phyloP scores from a whole-genome alignment of 1,140 invertebrate genomes.

The Anastrepha obliqua region DNA sequence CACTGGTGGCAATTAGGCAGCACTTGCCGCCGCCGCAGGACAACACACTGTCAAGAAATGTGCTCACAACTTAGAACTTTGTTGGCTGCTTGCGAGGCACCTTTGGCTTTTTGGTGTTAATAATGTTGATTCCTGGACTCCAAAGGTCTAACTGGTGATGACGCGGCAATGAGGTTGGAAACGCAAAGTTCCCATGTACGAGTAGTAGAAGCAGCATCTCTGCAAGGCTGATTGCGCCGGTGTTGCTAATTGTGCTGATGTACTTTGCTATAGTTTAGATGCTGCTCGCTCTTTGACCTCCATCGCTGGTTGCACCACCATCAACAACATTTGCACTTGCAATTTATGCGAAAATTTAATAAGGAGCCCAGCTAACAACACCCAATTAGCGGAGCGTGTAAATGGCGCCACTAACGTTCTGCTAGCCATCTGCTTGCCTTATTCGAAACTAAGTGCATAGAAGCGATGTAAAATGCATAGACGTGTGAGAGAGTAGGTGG shows the following conservation, averaged over 20 bases:
- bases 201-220: not conserved
- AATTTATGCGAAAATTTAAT: constrained; percentile 53
- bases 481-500: not conserved
- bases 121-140: constrained; percentile 12
- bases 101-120: constrained; percentile 42
- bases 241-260: constrained; percentile 37
- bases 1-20: constrained; percentile 47
- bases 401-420: not conserved
- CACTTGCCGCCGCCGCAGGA: constrained; percentile 31
- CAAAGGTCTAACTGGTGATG: not conserved
- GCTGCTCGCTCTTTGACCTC: not conserved
- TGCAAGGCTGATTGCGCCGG: not conserved
- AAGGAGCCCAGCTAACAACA: constrained; percentile 11
- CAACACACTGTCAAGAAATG: constrained; percentile 32
- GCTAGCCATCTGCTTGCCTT: not conserved
- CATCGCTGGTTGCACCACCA: not conserved
- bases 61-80: constrained; percentile 17
- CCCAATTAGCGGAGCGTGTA: constrained; percentile 4
- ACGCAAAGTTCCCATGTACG: not conserved
- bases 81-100: constrained; percentile 40
- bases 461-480: not conserved
- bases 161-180: constrained; percentile 2
- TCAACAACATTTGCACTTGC: constrained; percentile 28
- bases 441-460: not conserved
- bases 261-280: not conserved